Percentiles rank a stretch among this genome's conserved stretches.
These are phyloP conservation scores for Paraplagusia blochii DNA, from an alignment of 2,113 vertebrate species.

Conservation along the genomic window DNA sequence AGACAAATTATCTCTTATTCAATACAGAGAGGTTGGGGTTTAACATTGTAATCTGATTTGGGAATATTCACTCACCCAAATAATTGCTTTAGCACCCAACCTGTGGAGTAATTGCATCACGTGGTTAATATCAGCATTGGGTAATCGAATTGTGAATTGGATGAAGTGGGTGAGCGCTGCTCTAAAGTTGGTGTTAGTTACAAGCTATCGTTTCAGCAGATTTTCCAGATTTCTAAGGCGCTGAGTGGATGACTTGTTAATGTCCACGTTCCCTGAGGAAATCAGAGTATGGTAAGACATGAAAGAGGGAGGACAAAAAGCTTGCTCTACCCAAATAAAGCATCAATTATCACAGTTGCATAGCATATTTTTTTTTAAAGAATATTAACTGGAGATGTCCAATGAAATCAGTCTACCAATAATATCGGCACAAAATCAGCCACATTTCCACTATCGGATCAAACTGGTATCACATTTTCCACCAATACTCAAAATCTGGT, in stretches of 20 bases:
- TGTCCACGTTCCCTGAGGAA: conserved; percentile 59
- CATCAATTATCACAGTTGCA: conserved; percentile 27
- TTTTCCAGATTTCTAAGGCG: conserved; percentile 54
- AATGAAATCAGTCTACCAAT: too few relatives aligned
- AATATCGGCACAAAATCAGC: too few relatives aligned
- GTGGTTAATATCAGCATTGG: conserved; percentile 73
- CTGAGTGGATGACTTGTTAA: conserved; percentile 51
- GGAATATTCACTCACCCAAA: conserved; percentile 65
- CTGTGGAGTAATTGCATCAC: conserved; percentile 76
- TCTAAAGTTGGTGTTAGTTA: conserved; percentile 67
- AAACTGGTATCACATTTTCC: too few relatives aligned
- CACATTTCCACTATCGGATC: too few relatives aligned
- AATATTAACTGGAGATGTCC: too few relatives aligned
- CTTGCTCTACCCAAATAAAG: conserved; percentile 52
- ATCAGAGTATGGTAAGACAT: conserved; percentile 63
- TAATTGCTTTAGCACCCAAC: conserved; percentile 76
- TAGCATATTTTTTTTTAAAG: conserved; percentile 22
- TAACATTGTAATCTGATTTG: conserved; percentile 66
- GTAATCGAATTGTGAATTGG: conserved; percentile 63
- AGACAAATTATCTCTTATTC: conserved; percentile 45
- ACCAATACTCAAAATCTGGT: too few relatives aligned
- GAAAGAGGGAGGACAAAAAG: conserved; percentile 53
- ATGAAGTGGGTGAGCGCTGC: conserved; percentile 56
- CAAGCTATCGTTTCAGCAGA: conserved; percentile 66
- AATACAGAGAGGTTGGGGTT: conserved; percentile 60